These are phyloP conservation scores for Gorsachius goisagi DNA, from an alignment of 2,113 vertebrate genomes.

Conservation along the genomic window DNA sequence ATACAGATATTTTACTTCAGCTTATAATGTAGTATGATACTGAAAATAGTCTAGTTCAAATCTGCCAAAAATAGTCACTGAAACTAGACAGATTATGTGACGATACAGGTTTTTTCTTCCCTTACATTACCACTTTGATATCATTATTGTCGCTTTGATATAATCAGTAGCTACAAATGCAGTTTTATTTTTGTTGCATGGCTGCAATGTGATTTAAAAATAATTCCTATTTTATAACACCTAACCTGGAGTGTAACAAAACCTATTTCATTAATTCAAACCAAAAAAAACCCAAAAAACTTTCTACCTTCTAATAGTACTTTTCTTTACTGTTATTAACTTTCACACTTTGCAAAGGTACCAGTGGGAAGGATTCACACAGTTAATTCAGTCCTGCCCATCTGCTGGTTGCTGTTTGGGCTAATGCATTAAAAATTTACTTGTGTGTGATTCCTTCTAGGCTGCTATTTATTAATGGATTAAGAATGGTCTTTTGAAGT, in stretches of 20 bases:
- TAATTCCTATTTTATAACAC: background rate
- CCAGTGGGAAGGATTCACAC: background rate
- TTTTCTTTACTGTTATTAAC: background rate
- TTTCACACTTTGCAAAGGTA: background rate
- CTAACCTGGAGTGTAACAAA: background rate
- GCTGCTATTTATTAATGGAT: slow-evolving; percentile 45
- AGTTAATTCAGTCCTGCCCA: background rate
- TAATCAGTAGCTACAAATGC: background rate
- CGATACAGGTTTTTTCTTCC: fast-evolving
- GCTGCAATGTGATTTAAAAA: background rate
- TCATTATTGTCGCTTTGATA: background rate
- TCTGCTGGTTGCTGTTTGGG: background rate
- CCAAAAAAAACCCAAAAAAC: background rate
- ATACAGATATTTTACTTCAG: background rate
- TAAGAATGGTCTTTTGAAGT: slow-evolving; percentile 43
- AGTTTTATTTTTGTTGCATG: background rate
- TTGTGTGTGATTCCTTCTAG: background rate
- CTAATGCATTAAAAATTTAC: slow-evolving; percentile 17
- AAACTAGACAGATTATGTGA: background rate
- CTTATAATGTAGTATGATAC: background rate
- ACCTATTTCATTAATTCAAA: background rate
- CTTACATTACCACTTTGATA: background rate
- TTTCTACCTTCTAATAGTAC: background rate
- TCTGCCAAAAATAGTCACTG: background rate
- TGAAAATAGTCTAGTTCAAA: background rate